Conservation (phyloP, 2,888 invertebrate species). For the Drosophila conformis region DNA sequence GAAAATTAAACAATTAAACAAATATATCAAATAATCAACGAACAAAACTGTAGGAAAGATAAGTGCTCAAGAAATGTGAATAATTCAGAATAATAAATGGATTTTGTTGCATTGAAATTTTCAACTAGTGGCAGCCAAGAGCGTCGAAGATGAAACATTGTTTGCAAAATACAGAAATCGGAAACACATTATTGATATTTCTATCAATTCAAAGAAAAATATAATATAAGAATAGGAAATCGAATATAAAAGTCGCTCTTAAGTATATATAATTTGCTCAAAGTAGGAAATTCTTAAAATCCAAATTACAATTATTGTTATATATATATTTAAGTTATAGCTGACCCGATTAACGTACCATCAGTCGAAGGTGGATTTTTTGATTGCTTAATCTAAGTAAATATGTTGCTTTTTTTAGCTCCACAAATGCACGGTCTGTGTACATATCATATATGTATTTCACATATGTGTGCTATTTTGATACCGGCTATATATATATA, state of each 20-base stretch:
- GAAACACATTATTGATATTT: background rate
- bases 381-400: background rate
- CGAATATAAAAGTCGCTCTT: background rate
- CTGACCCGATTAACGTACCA: background rate
- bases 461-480: constrained; percentile 39
- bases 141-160: background rate
- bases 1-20: background rate
- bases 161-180: background rate
- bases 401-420: background rate
- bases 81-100: background rate
- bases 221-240: no score
- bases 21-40: background rate
- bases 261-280: background rate
- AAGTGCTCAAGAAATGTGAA: background rate
- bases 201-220: background rate
- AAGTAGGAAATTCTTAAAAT: background rate
- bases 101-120: no score
- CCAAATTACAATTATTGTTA: background rate
- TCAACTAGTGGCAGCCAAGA: background rate
- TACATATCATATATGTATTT: background rate
- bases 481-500: background rate
- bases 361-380: background rate
- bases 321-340: background rate
- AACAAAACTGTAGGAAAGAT: background rate
- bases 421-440: background rate